Percentiles rank a stretch among this genome's conserved stretches.
Evolutionary conservation across 2,888 invertebrate genomes (phyloP).

Genomic region (Ethmia dodecea): DNA sequence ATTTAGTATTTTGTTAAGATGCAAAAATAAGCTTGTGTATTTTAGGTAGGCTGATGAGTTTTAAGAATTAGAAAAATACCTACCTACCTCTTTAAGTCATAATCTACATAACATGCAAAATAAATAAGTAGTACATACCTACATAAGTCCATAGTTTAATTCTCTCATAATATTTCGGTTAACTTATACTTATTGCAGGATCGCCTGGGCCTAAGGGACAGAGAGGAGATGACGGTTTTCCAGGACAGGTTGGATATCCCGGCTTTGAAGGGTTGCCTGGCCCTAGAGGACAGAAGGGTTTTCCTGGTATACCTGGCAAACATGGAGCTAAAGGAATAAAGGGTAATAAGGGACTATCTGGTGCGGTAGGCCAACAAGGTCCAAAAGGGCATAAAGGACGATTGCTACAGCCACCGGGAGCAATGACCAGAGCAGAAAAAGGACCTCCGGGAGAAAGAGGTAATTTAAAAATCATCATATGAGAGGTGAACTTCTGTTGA

Average conservation of each 20-base stretch:
- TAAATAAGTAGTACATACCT: too few species aligned
- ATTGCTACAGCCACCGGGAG: slow-evolving; percentile 33
- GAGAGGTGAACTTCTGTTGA: too few species aligned
- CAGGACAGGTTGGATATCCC: slow-evolving; percentile 44
- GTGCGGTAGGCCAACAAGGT: slow-evolving; percentile 71
- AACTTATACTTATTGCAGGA: slow-evolving; percentile 44
- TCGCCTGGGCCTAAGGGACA: slow-evolving; percentile 48
- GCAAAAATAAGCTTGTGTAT: too few species aligned
- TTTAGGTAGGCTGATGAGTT: too few species aligned
- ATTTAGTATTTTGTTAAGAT: too few species aligned
- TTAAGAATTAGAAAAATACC: too few species aligned
- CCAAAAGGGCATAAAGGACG: slow-evolving; percentile 68
- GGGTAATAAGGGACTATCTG: slow-evolving; percentile 58
- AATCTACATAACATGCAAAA: too few species aligned
- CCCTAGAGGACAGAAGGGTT: slow-evolving; percentile 40
- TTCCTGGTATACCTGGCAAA: slow-evolving; percentile 57
- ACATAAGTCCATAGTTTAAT: too few species aligned
- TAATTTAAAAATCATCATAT: too few species aligned
- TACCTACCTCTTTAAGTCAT: too few species aligned
- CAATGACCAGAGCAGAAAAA: slow-evolving; percentile 45
- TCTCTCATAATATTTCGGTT: too few species aligned
- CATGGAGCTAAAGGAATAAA: slow-evolving; percentile 68
- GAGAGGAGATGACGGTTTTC: slow-evolving; percentile 49
- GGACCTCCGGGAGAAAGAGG: slow-evolving; percentile 80
- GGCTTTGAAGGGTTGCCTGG: slow-evolving; percentile 51